Percentiles rank a stretch among this genome's conserved stretches.
phyloP scores from a whole-genome alignment of 2,888 invertebrate genomes.

The Gymnocheta viridis region DNA sequence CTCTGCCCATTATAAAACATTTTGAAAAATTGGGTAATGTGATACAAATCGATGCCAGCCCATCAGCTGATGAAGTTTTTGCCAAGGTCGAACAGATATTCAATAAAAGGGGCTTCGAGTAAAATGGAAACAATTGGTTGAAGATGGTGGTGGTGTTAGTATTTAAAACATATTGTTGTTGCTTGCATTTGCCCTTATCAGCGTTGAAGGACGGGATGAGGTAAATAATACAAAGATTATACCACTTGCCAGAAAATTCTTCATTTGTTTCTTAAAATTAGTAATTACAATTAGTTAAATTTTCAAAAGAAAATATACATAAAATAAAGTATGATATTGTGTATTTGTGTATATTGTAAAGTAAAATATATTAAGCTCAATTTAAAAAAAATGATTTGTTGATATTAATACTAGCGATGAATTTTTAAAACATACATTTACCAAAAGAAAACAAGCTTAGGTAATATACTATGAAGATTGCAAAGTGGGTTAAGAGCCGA shows the following conservation, averaged over 20 bases:
- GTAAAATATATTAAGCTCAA: slow-evolving; percentile 59
- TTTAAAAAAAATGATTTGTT: neutral
- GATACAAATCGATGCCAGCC: slow-evolving; percentile 88
- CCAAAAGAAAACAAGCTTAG: neutral
- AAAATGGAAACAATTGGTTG: slow-evolving; percentile 41
- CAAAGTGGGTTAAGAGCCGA: no score
- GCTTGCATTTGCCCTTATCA: slow-evolving; percentile 51
- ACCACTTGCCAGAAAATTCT: slow-evolving; percentile 31
- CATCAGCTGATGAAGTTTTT: slow-evolving; percentile 86
- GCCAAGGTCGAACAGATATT: slow-evolving; percentile 84
- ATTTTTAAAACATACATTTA: neutral
- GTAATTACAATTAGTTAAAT: slow-evolving; percentile 55
- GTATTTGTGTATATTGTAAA: slow-evolving; percentile 35
- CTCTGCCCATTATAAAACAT: slow-evolving; percentile 94
- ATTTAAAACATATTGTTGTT: slow-evolving; percentile 34
- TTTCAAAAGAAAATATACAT: slow-evolving; percentile 35
- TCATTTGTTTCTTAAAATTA: slow-evolving; percentile 23
- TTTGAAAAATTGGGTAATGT: slow-evolving; percentile 89
- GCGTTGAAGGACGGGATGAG: neutral
- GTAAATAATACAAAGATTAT: neutral
- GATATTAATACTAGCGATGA: neutral
- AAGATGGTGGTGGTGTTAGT: slow-evolving; percentile 40
- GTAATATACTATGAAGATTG: neutral
- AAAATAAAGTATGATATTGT: slow-evolving; percentile 30
- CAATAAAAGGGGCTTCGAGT: slow-evolving; percentile 74